These are phyloP conservation scores for Ophthalmotilapia sp. DNA, from an alignment of 2,113 vertebrate genomes.

Conservation along the genomic window DNA sequence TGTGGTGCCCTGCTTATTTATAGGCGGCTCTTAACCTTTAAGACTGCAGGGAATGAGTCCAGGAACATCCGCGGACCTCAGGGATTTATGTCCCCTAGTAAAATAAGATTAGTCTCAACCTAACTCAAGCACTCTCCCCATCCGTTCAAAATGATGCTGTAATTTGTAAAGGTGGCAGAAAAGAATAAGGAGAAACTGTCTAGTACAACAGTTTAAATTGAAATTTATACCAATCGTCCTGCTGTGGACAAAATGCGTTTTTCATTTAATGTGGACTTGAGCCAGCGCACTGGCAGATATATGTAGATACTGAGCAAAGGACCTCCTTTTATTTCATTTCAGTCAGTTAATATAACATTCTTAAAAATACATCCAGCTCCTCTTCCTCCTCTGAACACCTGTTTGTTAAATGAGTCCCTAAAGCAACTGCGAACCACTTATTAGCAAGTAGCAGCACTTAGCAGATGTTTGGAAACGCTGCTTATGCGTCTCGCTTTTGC, in stretches of 20 bases:
- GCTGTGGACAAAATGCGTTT: background rate
- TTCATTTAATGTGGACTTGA: background rate
- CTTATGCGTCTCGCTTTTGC: background rate
- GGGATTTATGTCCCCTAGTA: slow-evolving; percentile 51
- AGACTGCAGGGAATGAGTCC: slow-evolving; percentile 35
- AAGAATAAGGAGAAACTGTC: slow-evolving; percentile 20
- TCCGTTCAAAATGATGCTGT: slow-evolving; percentile 13
- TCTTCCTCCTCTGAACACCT: slow-evolving; percentile 17
- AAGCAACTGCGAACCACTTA: slow-evolving; percentile 4
- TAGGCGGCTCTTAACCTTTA: slow-evolving; percentile 55
- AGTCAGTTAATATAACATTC: background rate
- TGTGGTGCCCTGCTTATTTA: slow-evolving; percentile 56
- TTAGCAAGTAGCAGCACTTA: background rate
- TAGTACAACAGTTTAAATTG: background rate
- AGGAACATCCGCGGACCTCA: slow-evolving; percentile 10
- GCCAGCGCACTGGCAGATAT: background rate
- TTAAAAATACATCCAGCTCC: background rate
- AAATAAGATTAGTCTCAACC: slow-evolving; percentile 52
- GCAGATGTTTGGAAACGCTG: slow-evolving; percentile 29
- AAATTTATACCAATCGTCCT: slow-evolving; percentile 1
- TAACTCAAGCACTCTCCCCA: background rate
- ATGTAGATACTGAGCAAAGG: background rate
- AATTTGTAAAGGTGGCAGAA: slow-evolving; percentile 34
- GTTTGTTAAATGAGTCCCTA: slow-evolving; percentile 6
- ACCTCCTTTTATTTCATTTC: background rate